These are phyloP conservation scores for Lordiphosa collinella DNA, from an alignment of 1,140 invertebrate species.

Conservation along the genomic window DNA sequence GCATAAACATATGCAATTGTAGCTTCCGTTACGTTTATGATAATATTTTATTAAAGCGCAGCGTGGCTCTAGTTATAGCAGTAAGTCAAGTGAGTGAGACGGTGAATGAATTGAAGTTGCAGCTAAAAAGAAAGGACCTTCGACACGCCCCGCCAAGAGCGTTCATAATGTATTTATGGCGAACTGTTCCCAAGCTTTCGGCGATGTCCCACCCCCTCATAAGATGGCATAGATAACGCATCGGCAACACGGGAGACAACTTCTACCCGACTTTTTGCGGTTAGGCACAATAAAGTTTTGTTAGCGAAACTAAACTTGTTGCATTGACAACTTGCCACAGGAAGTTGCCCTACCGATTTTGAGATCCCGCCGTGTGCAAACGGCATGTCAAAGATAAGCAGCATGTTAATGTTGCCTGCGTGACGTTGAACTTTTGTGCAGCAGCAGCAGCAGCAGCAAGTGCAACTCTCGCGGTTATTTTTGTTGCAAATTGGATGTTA, in stretches of 20 bases:
- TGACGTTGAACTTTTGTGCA: conserved; percentile 29
- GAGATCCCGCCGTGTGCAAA: conserved; percentile 1
- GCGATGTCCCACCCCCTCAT: no score
- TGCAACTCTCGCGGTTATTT: conserved; percentile 1
- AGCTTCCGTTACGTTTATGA: conserved; percentile 71
- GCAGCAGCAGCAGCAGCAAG: not conserved
- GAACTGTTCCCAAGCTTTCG: no score
- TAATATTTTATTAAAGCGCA: conserved; percentile 73
- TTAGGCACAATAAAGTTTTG: conserved; percentile 62
- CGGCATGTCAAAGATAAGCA: conserved; percentile 42
- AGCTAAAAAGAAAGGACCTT: conserved; percentile 20
- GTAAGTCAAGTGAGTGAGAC: conserved; percentile 12
- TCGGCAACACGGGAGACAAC: conserved; percentile 20
- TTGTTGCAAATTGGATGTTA: conserved; percentile 53
- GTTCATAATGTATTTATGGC: conserved; percentile 47
- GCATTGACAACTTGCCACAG: conserved; percentile 55
- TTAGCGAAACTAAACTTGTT: conserved; percentile 51
- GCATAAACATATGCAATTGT: conserved; percentile 72
- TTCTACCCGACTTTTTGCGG: conserved; percentile 61
- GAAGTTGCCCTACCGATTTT: conserved; percentile 24
- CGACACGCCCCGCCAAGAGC: conserved; percentile 39
- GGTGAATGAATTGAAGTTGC: conserved; percentile 12
- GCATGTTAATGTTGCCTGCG: conserved; percentile 25
- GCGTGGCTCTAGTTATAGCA: conserved; percentile 43
- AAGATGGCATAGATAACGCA: conserved; percentile 46